Conservation (phyloP, 2,797 vertebrate species). For the Scleropages formosus region DNA sequence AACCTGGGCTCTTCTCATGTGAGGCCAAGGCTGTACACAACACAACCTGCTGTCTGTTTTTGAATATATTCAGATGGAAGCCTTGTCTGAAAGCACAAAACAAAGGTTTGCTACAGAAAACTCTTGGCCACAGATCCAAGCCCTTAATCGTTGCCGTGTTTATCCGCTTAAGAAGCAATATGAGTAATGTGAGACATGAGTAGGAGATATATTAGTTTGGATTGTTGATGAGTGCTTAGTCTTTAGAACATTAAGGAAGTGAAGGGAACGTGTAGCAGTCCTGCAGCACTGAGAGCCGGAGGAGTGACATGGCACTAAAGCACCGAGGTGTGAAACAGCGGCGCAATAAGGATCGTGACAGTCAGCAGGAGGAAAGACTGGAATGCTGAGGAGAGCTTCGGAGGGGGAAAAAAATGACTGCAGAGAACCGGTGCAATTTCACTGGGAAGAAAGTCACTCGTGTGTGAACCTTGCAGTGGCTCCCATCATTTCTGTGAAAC, state of each 20-base stretch:
- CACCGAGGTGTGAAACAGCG: background rate
- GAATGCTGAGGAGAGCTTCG: background rate
- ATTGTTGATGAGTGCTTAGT: background rate
- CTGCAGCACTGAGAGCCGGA: background rate
- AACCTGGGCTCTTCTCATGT: no score
- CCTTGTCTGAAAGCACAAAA: no score
- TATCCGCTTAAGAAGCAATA: no score
- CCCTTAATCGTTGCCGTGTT: no score
- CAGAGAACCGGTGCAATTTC: background rate
- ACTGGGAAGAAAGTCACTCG: background rate
- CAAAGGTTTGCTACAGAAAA: no score
- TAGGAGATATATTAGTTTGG: background rate
- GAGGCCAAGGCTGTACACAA: no score
- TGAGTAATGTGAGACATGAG: no score
- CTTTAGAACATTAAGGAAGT: background rate
- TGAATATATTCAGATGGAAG: no score
- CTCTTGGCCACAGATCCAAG: no score
- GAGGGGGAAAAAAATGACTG: background rate
- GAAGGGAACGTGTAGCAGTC: background rate
- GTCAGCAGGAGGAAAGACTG: background rate
- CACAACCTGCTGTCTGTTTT: no score
- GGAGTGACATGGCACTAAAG: background rate
- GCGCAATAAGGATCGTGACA: background rate
- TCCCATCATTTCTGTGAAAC: background rate
- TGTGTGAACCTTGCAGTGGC: conserved; percentile 10